Conservation (phyloP, 2,113 vertebrate species). For the Carollia perspicillata region DNA sequence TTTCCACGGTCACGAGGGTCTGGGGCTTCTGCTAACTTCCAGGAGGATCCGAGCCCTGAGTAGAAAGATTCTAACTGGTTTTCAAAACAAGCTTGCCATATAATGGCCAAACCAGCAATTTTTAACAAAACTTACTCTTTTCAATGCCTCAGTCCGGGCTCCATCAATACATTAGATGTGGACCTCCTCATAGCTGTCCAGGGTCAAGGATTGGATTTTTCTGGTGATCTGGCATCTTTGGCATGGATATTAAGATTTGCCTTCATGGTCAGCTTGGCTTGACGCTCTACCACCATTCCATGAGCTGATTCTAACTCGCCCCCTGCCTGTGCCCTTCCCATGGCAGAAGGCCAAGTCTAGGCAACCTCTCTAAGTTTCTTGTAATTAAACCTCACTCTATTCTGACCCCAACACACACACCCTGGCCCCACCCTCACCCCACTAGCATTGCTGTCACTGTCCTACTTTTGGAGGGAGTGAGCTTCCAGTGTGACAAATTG, state of each 20-base stretch:
- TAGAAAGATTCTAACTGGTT: not conserved
- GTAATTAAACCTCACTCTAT: not conserved
- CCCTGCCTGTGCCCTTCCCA: no score
- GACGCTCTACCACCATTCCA: not conserved
- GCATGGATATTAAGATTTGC: not conserved
- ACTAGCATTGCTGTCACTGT: not conserved
- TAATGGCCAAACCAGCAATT: not conserved
- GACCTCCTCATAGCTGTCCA: not conserved
- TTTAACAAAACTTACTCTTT: not conserved
- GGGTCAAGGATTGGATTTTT: not conserved
- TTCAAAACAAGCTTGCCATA: not conserved
- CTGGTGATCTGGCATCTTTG: not conserved
- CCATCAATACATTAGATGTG: not conserved
- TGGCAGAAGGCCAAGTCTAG: not conserved
- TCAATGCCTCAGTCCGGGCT: not conserved
- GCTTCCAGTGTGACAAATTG: not conserved
- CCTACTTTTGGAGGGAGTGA: not conserved
- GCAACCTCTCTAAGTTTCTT: not conserved
- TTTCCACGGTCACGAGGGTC: not conserved
- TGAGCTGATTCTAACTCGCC: not conserved
- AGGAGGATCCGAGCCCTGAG: not conserved
- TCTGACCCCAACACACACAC: not conserved
- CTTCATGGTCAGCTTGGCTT: not conserved
- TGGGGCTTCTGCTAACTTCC: not conserved
- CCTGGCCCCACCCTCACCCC: fast-evolving